Conservation (phyloP, 2,113 vertebrate species). For the Numida meleagris region DNA sequence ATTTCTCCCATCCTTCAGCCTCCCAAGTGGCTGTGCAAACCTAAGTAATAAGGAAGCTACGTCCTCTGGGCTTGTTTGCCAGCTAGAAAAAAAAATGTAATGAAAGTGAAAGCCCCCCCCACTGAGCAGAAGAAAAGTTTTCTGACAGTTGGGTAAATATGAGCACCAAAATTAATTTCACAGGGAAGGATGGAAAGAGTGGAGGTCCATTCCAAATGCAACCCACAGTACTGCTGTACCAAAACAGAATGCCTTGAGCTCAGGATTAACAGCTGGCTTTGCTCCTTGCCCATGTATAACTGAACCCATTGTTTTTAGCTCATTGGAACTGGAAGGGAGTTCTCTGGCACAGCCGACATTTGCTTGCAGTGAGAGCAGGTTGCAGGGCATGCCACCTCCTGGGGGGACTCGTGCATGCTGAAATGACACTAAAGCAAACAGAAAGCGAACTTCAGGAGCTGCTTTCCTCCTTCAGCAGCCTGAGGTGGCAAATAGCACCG, state of each 20-base stretch:
- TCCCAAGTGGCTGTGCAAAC: neutral
- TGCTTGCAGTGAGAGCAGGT: neutral
- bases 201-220: neutral
- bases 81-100: neutral
- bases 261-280: neutral
- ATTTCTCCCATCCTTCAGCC: neutral
- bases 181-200: neutral
- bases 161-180: neutral
- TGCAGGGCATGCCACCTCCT: neutral
- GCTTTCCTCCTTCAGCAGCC: neutral
- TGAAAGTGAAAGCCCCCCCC: neutral
- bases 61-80: neutral
- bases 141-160: neutral
- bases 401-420: rapidly evolving
- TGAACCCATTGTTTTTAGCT: neutral
- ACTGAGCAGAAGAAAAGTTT: neutral
- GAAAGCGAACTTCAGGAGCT: neutral
- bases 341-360: neutral
- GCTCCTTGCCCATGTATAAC: neutral
- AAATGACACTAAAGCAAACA: neutral
- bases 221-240: neutral
- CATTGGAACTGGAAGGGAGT: neutral
- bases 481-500: neutral
- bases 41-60: neutral
- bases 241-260: neutral